Conservation (phyloP, 2,113 vertebrate genomes). For the Pterocles orientalis region DNA sequence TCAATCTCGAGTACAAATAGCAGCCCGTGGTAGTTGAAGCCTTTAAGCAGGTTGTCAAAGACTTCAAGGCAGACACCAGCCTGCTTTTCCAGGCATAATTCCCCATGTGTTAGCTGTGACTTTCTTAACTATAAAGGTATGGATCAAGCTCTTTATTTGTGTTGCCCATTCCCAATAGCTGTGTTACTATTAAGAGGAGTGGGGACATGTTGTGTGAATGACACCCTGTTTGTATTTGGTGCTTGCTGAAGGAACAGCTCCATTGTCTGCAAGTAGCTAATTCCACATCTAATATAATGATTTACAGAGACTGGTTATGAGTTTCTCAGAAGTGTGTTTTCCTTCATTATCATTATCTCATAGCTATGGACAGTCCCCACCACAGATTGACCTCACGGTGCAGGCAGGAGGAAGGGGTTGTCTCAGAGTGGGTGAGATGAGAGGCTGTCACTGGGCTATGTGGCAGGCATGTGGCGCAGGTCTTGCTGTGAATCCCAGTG, state of each 20-base stretch:
- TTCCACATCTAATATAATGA: background rate
- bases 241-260: background rate
- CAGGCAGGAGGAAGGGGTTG: background rate
- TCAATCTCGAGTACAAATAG: background rate
- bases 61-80: background rate
- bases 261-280: background rate
- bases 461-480: rapidly evolving
- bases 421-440: background rate
- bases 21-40: background rate
- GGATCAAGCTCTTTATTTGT: background rate
- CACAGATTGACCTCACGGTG: rapidly evolving
- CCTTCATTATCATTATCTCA: background rate
- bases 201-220: background rate
- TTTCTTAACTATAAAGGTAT: background rate
- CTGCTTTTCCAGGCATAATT: background rate
- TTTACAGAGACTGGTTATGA: background rate
- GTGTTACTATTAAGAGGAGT: background rate
- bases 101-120: background rate
- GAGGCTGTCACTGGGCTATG: rapidly evolving
- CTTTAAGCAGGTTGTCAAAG: background rate
- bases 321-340: background rate
- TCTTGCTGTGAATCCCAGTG: background rate
- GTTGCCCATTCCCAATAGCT: background rate
- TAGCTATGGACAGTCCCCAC: background rate
- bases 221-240: background rate